phyloP scores from a whole-genome alignment of 1,140 invertebrate genomes.

The Anoplophora glabripennis region DNA sequence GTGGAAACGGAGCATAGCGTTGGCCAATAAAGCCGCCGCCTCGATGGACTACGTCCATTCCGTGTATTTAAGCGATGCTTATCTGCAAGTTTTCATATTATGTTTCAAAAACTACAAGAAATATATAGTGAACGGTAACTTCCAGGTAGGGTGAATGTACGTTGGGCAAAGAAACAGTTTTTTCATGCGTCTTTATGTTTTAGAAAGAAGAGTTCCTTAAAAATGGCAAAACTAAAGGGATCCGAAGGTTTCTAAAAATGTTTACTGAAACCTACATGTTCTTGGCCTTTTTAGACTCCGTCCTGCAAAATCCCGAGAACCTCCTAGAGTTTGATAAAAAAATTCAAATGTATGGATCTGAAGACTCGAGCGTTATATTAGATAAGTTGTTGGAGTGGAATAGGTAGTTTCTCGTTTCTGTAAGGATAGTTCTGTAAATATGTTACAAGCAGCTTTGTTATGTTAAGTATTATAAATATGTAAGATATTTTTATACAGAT shows the following conservation, averaged over 20 bases:
- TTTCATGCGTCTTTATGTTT: conserved; percentile 24
- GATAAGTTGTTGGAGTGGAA: conserved; percentile 36
- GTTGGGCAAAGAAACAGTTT: conserved; percentile 1
- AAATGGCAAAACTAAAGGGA: conserved; percentile 55
- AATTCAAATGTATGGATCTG: conserved; percentile 37
- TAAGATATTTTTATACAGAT: too few species aligned
- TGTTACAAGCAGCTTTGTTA: background rate
- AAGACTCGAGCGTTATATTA: conserved; percentile 30
- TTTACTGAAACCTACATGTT: conserved; percentile 84
- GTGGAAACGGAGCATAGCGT: conserved; percentile 49
- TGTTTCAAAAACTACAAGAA: conserved; percentile 60
- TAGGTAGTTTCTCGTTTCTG: conserved; percentile 9
- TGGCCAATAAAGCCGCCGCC: conserved; percentile 49
- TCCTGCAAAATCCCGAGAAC: conserved; percentile 35
- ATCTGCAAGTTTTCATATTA: conserved; percentile 65
- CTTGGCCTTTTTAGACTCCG: conserved; percentile 47
- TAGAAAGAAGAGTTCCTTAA: conserved; percentile 46
- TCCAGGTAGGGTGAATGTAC: conserved; percentile 54
- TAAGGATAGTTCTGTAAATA: conserved; percentile 1
- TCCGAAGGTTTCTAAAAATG: conserved; percentile 74
- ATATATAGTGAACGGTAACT: conserved; percentile 53
- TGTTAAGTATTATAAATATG: too few species aligned
- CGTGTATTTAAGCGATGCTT: conserved; percentile 64
- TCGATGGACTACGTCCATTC: conserved; percentile 49
- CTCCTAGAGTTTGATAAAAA: conserved; percentile 41